Evolutionary conservation across 2,797 vertebrate species (phyloP), one percentile per base, ranked within the genome.

Genomic region (Acanthiza pusilla): DNA sequence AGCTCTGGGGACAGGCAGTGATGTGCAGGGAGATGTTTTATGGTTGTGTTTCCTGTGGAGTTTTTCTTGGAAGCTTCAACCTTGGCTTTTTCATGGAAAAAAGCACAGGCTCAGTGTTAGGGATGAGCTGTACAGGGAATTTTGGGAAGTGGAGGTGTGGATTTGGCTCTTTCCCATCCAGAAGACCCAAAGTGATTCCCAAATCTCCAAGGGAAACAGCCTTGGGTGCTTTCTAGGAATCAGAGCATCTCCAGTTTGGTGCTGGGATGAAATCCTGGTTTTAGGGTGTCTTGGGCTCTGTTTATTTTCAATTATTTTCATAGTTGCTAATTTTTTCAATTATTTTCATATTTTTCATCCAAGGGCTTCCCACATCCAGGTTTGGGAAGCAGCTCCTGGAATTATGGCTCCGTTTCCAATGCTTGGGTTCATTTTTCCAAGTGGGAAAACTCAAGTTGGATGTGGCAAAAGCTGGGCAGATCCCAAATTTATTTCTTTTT

Each of bases 31-130:
- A 10, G 53, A 14, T 26, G 55, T 18, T 61, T 42, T n/a, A 7
- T 0, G 1, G 19, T 25, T 36, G 40, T 9, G 10, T 65, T 82
- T 16, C 12, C 42, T 2, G 6, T 5, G 50, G 16, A 1, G 40
- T 70, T 71, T 61, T 42, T 36, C 54, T 65, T 48, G 45, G 55
- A 68, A 73, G 7, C 19, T 12, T 20, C 36, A 22, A 0, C 58
- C 36, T 36, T 36, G 42, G 13, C 4, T 23, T 55, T 51, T 55
- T 18, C 6, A 7, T 43, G 7, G 18, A 7, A 30, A 63, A 74
- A 50, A 15, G 9, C 25, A 1, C 19, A 23, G 32, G 13, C 16
- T 54, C 43, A 3, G 1, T 0, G 1, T 16, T 9, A 43, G 26
- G 32, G 38, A 34, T 45, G 55, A 19, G 18, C 8, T 42, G 38